These are phyloP conservation scores for Pelvicachromis taeniatus DNA, from an alignment of 2,113 vertebrate species.

Conservation along the genomic window DNA sequence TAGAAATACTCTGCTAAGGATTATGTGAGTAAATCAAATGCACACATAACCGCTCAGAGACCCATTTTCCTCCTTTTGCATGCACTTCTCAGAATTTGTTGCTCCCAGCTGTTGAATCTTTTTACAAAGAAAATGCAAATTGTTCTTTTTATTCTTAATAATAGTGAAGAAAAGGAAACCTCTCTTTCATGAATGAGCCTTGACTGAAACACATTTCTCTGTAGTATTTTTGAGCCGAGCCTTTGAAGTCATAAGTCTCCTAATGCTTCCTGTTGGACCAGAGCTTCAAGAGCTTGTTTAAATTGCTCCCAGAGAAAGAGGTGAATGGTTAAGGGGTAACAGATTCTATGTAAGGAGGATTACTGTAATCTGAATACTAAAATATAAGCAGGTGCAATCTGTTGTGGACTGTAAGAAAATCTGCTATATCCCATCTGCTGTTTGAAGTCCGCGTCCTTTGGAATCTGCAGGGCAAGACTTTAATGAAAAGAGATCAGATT, in stretches of 20 bases:
- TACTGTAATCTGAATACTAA: conserved; percentile 48
- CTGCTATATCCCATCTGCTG: not conserved
- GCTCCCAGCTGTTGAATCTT: not conserved
- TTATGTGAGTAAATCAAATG: not conserved
- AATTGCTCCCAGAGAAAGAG: conserved; percentile 73
- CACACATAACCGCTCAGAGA: not conserved
- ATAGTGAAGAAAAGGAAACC: conserved; percentile 1
- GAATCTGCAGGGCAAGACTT: not conserved
- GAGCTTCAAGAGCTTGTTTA: conserved; percentile 50
- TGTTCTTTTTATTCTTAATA: not conserved
- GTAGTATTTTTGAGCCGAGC: conserved; percentile 43
- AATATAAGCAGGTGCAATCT: conserved; percentile 32
- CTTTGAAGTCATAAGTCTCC: conserved; percentile 64
- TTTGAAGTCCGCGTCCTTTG: not conserved
- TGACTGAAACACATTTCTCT: conserved; percentile 37
- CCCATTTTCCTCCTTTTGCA: not conserved
- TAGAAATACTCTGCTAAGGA: not conserved
- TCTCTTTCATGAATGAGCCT: conserved; percentile 22
- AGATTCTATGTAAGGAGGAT: conserved; percentile 45
- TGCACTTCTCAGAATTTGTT: not conserved
- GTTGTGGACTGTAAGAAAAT: not conserved
- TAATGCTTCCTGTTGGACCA: conserved; percentile 56
- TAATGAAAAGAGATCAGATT: not conserved
- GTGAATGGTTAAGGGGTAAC: conserved; percentile 48
- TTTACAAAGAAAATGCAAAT: conserved; percentile 6